Evolutionary conservation across 30 jellyfish, hydroid and myxozoan genomes (phyloP), one percentile per base, ranked within the genome.

Genomic region (Pseudorhiza aurosa): DNA sequence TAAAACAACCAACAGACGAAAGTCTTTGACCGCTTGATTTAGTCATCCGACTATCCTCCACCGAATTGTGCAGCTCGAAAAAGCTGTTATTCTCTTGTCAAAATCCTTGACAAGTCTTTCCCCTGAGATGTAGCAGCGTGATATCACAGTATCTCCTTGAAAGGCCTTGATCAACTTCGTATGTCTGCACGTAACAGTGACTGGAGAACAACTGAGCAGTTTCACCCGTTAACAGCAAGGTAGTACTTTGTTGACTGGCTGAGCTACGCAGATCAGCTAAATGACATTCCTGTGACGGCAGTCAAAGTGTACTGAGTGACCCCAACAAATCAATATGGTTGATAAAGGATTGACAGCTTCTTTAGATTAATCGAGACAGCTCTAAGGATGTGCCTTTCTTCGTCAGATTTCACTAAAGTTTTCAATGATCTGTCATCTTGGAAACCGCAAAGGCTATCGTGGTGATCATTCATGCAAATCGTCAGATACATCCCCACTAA

Each of bases 301-400:
- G 71, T 31, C 70, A 33, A 56, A 73, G 74, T 51, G 75, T 57
- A 49, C 75, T 24, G 75, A 73, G 47, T 73, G 86, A 73, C 86
- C 86, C 86, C 75, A 27, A 76, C 78, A 76, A 76, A 76, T 76
- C 79, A 76, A 46, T 76, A 78, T 24, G 74, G 74, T 73, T 73
- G 65, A 53, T 73, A 63, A 55, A 56, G 75, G 91, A 60, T 80
- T 80, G 84, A 70, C 91, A 80, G 84, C 84, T 64, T 80, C 91
- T 49, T 65, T 65, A 65, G 77, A 64, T 51, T 49, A 59, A 65
- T 57, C 90, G 82, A 59, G 82, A 39, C 76, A 70, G 83, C 57
- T 70, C 83, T 70, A 70, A 56, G 75, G 64, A 80, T 57, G 83
- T 64, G 65, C 63, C 81, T 70, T 14, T 51, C 57, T 70, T 64